phyloP scores from a whole-genome alignment of 2,797 vertebrate genomes.

The Eulemur albifrons region DNA sequence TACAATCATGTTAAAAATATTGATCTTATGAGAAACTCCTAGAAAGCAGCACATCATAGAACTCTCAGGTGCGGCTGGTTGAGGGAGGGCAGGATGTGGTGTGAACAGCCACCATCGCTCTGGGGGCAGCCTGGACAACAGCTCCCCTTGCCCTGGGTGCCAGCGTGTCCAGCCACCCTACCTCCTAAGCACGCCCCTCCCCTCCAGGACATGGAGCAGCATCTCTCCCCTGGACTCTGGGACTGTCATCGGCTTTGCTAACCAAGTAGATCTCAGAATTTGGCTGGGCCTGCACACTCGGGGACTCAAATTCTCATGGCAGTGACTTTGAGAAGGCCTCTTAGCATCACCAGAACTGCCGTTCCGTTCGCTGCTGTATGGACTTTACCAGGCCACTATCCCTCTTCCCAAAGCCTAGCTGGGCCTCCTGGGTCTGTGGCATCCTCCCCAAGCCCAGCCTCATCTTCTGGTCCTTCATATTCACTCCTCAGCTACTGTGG shows the following conservation, averaged over 20 bases:
- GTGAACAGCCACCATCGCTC: fast-evolving
- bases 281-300: too few relatives aligned
- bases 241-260: neutral
- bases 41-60: neutral
- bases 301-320: neutral
- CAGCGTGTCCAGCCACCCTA: fast-evolving
- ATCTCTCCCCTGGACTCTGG: neutral
- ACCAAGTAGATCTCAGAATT: neutral
- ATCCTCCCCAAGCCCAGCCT: neutral
- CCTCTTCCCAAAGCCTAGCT: neutral
- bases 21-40: neutral
- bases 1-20: neutral
- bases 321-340: neutral
- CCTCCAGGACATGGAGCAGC: too few relatives aligned
- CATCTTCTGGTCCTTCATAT: neutral
- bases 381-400: fast-evolving
- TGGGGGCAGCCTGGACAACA: fast-evolving
- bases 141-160: neutral
- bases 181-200: neutral
- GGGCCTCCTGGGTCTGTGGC: neutral
- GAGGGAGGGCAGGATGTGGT: neutral
- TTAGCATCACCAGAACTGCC: neutral
- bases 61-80: fast-evolving
- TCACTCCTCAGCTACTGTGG: neutral
- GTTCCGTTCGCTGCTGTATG: fast-evolving